Evolutionary conservation across 2,113 vertebrate species (phyloP).

Genomic region (Aepyceros melampus): DNA sequence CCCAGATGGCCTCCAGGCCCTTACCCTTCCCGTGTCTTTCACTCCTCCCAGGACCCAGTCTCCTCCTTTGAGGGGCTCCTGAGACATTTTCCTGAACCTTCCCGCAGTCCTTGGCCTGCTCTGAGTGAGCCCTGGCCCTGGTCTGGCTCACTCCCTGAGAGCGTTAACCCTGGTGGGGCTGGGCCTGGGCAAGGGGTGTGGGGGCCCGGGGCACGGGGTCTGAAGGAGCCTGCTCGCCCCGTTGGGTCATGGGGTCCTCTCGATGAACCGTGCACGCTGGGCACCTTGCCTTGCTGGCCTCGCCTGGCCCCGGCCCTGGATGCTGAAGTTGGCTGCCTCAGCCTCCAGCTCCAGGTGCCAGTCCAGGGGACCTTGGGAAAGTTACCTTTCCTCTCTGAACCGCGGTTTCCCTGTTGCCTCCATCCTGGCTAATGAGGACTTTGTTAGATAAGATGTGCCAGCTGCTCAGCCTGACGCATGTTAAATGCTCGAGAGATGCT

Average conservation of each 20-base stretch:
- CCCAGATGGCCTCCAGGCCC: too few species aligned
- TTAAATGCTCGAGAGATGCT: too few species aligned
- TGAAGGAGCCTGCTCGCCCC: neutral
- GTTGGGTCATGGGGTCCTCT: neutral
- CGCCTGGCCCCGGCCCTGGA: too few species aligned
- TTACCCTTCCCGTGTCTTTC: accelerated
- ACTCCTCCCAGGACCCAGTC: accelerated
- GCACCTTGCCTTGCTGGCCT: neutral
- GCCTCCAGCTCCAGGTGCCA: neutral
- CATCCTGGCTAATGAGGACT: neutral
- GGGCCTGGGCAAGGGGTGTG: too few species aligned
- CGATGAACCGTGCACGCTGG: neutral
- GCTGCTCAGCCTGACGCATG: accelerated
- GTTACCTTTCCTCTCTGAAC: neutral
- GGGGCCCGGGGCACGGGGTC: accelerated
- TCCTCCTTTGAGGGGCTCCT: too few species aligned
- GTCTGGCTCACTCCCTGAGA: neutral
- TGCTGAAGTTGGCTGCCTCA: neutral
- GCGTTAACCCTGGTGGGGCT: accelerated
- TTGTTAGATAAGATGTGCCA: neutral
- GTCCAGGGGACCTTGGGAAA: neutral
- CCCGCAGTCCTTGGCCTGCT: neutral
- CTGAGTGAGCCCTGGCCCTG: neutral
- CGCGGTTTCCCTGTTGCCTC: neutral
- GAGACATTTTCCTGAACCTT: neutral